A percentile compares a stretch with the other conserved stretches of the same genome.
Conservation (phyloP, 2,797 vertebrate species). For the Trachops cirrhosus region DNA sequence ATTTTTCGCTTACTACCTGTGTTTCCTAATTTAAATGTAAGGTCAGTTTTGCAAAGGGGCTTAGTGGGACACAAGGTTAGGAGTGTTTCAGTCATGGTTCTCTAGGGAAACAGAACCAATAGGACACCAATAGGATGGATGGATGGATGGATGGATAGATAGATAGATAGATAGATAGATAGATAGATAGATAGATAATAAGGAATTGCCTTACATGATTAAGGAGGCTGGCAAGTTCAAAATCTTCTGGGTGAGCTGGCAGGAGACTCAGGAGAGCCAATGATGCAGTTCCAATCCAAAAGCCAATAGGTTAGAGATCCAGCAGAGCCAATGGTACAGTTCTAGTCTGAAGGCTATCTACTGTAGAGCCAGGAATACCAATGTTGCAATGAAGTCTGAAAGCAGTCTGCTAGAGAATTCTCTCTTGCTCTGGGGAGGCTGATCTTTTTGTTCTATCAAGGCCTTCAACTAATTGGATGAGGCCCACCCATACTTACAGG, state of each 20-base stretch:
- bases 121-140: neutral
- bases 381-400: neutral
- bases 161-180: neutral
- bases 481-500: neutral
- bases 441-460: neutral
- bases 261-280: neutral
- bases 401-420: neutral
- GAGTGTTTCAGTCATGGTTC: neutral
- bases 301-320: neutral
- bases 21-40: neutral
- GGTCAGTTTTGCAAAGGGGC: neutral
- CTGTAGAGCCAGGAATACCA: neutral
- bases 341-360: neutral
- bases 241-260: neutral
- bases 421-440: neutral
- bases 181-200: neutral
- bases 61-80: neutral
- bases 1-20: neutral
- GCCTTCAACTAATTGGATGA: neutral
- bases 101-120: neutral
- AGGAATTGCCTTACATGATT: neutral
- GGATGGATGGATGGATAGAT: no score
- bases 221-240: neutral
- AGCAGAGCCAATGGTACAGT: neutral
- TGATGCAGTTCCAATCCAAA: neutral